Evolutionary conservation across 1,140 invertebrate genomes (phyloP).

Genomic region (Drosophila setifemur): DNA sequence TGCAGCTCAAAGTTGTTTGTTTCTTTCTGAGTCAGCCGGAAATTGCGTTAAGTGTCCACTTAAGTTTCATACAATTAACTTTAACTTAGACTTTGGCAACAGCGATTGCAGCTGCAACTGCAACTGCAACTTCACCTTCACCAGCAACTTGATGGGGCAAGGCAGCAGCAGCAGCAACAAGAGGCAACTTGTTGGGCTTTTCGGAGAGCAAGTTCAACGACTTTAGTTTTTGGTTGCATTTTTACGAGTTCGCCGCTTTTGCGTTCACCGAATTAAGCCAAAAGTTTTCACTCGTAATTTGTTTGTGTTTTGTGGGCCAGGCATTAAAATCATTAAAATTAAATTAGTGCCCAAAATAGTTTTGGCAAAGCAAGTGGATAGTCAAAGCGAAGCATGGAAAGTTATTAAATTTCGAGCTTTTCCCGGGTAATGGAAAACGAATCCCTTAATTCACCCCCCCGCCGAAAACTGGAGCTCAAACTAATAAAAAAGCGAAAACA

Average conservation of each 20-base stretch:
- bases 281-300: constrained; percentile 48
- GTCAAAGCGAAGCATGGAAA: constrained; percentile 36
- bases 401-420: constrained; percentile 39
- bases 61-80: constrained; percentile 72
- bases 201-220: constrained; percentile 40
- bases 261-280: constrained; percentile 35
- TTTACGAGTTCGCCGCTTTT: constrained; percentile 19
- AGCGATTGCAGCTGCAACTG: constrained; percentile 22
- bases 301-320: constrained; percentile 31
- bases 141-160: constrained; percentile 20
- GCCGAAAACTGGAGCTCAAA: constrained; percentile 25
- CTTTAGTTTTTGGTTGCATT: constrained; percentile 41
- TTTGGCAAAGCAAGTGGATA: constrained; percentile 17
- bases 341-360: constrained; percentile 49
- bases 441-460: constrained; percentile 30
- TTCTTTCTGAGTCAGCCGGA: constrained; percentile 55
- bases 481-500: constrained; percentile 64
- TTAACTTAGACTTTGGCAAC: constrained; percentile 62
- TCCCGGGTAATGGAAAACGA: constrained; percentile 37
- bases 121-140: constrained; percentile 16
- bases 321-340: constrained; percentile 48
- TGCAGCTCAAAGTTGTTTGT: constrained; percentile 48
- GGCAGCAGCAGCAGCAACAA: constrained; percentile 7
- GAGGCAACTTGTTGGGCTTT: constrained; percentile 46
- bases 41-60: constrained; percentile 72